Evolutionary conservation across 1,140 invertebrate genomes (phyloP).

Genomic region (Cecropterus lyciades): DNA sequence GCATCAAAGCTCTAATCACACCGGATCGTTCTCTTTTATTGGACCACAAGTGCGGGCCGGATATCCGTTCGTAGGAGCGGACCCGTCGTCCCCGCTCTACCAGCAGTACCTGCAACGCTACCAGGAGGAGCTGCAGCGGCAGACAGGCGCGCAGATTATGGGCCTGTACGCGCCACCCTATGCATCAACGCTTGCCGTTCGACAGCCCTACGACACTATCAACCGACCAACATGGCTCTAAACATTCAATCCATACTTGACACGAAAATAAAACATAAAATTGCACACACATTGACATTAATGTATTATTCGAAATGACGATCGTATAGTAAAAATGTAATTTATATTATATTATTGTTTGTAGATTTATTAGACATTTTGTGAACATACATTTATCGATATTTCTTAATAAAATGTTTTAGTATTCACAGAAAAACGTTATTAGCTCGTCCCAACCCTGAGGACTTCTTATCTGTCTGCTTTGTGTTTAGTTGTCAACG

Average conservation of each 20-base stretch:
- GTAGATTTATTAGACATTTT: constrained; percentile 51
- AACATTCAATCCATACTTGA: constrained; percentile 20
- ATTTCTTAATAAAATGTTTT: constrained; percentile 36
- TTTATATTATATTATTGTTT: constrained; percentile 59
- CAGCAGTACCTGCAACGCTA: constrained; percentile 88
- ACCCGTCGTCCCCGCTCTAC: constrained; percentile 86
- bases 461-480: not conserved
- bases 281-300: not conserved
- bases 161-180: constrained; percentile 87
- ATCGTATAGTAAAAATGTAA: constrained; percentile 63
- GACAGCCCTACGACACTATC: constrained; percentile 88
- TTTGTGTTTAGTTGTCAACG: constrained; percentile 19
- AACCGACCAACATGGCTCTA: constrained; percentile 85
- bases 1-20: constrained; percentile 75
- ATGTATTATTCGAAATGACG: constrained; percentile 47
- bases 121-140: constrained; percentile 85
- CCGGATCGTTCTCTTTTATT: constrained; percentile 82
- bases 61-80: constrained; percentile 86
- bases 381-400: constrained; percentile 51
- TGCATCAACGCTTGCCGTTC: constrained; percentile 85
- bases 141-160: constrained; percentile 81
- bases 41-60: constrained; percentile 79
- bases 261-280: not conserved
- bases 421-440: constrained; percentile 8
- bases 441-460: not conserved